Base-by-base conservation (phyloP, 2,113 vertebrate species). In the Pseudopodoces humilis region DNA sequence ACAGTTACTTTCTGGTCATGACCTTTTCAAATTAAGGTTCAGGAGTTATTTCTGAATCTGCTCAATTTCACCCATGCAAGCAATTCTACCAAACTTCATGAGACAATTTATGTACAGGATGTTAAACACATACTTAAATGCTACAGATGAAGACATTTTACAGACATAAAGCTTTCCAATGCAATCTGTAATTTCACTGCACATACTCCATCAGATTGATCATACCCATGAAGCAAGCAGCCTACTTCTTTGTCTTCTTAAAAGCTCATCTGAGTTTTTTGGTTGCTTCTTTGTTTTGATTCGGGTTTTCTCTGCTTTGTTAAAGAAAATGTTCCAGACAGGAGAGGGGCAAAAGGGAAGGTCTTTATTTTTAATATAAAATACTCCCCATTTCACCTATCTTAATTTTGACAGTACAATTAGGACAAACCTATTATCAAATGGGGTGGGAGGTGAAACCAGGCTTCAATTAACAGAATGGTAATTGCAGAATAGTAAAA, bases 11-110 rank as follows among this genome's bases (percentile, higher is more conserved):
- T 94, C 64, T 90, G 69, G 79, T 69, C 59, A 82, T 7, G 47
- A 91, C 79, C 91, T 81, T 90, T 86, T 65, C 59, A 89, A 89
- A 92, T 86, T 62, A 86, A 60, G 52, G 44, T 44, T 86, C 72
- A 86, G 27, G 5, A 78, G 52, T 81, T 90, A 81, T 43, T 83
- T 81, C 60, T 92, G 83, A 83, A 81, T 67, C 68, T 90, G 68
- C 31, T 75, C 60, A 83, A 64, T 71, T 90, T 93, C 85, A 96
- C 19, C 80, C 25, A 41, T 50, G 27, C 13, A 63, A 78, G 68
- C 49, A 90, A 63, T 43, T n/a, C 58, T 28, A 71, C n/a, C 41
- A 17, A 92, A 72, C 21, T 84, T 60, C 78, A 83, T 3, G 27
- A 83, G n/a, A 78, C 20, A 49, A 92, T 68, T 79, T 72, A 76